A percentile compares a stretch with the other conserved stretches of the same genome.
These are phyloP conservation scores for Aspidiotus destructor DNA, from an alignment of 2,888 invertebrate genomes.

Conservation along the genomic window DNA sequence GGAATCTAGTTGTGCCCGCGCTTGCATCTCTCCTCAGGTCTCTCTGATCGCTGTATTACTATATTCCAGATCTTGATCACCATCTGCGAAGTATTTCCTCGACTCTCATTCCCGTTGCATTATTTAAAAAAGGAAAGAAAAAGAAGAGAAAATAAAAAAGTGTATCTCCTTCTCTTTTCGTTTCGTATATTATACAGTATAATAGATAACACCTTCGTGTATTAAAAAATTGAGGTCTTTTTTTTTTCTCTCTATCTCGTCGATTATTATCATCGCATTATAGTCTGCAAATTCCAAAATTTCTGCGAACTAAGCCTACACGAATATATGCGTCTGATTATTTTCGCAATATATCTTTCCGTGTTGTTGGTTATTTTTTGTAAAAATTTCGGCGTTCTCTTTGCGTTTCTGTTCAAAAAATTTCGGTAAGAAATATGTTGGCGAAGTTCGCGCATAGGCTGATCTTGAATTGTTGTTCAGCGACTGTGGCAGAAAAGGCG, in stretches of 20 bases:
- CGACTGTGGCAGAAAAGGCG: too few species aligned
- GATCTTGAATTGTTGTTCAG: too few species aligned
- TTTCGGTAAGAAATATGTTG: too few species aligned
- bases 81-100: conserved; percentile 31
- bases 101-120: conserved; percentile 21
- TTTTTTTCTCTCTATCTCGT: not conserved
- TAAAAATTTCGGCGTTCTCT: too few species aligned
- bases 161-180: not conserved
- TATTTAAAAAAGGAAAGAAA: not conserved
- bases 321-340: too few species aligned
- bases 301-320: not conserved
- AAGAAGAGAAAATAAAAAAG: not conserved
- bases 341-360: too few species aligned
- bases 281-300: not conserved
- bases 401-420: too few species aligned
- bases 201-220: conserved; percentile 2
- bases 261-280: not conserved
- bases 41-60: conserved; percentile 24
- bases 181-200: not conserved
- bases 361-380: too few species aligned
- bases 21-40: conserved; percentile 27
- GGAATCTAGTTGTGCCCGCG: conserved; percentile 36
- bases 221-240: conserved; percentile 1
- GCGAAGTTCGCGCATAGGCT: too few species aligned
- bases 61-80: conserved; percentile 32